phyloP scores from a whole-genome alignment of 2,113 vertebrate species.

The Lepisosteus oculatus region DNA sequence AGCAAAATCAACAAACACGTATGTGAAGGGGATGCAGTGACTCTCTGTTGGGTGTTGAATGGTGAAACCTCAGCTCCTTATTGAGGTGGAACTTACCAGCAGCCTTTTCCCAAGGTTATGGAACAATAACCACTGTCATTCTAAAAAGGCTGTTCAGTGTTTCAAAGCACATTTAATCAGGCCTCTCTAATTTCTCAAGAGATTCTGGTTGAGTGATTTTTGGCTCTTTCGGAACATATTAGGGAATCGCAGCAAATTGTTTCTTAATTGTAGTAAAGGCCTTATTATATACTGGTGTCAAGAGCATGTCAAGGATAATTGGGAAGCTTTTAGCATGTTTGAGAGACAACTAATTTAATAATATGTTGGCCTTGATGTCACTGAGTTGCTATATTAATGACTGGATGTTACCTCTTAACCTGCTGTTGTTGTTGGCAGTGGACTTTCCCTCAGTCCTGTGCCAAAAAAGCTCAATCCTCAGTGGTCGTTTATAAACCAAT shows the following conservation, averaged over 20 bases:
- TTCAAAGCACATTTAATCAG: not conserved
- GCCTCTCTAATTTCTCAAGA: not conserved
- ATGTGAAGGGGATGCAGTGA: too few relatives aligned
- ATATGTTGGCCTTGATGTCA: not conserved
- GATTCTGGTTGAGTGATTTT: not conserved
- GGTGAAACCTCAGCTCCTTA: too few relatives aligned
- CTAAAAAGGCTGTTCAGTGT: too few relatives aligned
- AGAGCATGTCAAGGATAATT: constrained; percentile 17
- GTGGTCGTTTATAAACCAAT: not conserved
- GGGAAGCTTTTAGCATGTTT: not conserved
- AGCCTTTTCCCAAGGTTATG: constrained; percentile 2
- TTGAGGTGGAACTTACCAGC: not conserved
- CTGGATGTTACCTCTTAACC: constrained; percentile 12
- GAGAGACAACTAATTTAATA: constrained; percentile 11
- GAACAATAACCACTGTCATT: not conserved
- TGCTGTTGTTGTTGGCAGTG: constrained; percentile 9
- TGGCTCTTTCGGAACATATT: not conserved
- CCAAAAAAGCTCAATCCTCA: not conserved
- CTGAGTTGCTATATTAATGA: constrained; percentile 7
- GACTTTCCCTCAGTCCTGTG: not conserved
- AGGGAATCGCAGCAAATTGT: not conserved
- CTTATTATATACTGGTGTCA: not conserved
- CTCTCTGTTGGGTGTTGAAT: too few relatives aligned
- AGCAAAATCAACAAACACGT: too few relatives aligned
- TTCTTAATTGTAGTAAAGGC: constrained; percentile 5